Evolutionary conservation across 2,113 vertebrate species (phyloP).

Genomic region (Tyto alba): DNA sequence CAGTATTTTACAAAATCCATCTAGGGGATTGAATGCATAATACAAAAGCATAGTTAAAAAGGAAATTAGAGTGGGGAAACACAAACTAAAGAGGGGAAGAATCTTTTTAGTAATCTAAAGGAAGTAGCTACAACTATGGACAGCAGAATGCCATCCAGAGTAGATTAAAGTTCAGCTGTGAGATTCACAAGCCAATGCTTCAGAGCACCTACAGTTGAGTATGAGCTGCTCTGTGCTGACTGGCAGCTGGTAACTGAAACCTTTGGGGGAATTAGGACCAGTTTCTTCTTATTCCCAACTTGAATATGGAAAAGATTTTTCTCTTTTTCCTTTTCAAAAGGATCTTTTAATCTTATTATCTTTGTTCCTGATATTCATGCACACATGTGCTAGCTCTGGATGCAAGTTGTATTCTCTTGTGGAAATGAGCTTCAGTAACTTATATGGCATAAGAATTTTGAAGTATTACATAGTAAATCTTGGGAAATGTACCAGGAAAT

Average conservation of each 20-base stretch:
- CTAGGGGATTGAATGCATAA: background rate
- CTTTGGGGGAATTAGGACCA: background rate
- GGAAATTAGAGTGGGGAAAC: background rate
- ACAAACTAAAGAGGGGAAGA: background rate
- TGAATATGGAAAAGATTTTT: background rate
- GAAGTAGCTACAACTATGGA: background rate
- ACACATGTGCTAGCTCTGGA: background rate
- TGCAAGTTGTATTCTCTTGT: background rate
- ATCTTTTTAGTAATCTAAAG: background rate
- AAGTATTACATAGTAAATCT: constrained; percentile 23
- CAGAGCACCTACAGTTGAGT: background rate
- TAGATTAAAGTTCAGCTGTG: background rate
- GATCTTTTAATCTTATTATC: background rate
- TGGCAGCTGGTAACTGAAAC: background rate
- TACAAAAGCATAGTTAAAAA: background rate
- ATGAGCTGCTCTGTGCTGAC: background rate
- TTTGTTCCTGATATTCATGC: background rate
- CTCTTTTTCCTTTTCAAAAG: background rate
- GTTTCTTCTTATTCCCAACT: background rate
- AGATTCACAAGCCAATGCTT: background rate
- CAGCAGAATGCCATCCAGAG: background rate
- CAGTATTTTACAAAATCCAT: background rate
- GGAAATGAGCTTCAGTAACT: constrained; percentile 1
- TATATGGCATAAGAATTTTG: background rate
- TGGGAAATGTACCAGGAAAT: constrained; percentile 2